phyloP scores from a whole-genome alignment of 2,113 vertebrate genomes.

The Scophthalmus maximus region DNA sequence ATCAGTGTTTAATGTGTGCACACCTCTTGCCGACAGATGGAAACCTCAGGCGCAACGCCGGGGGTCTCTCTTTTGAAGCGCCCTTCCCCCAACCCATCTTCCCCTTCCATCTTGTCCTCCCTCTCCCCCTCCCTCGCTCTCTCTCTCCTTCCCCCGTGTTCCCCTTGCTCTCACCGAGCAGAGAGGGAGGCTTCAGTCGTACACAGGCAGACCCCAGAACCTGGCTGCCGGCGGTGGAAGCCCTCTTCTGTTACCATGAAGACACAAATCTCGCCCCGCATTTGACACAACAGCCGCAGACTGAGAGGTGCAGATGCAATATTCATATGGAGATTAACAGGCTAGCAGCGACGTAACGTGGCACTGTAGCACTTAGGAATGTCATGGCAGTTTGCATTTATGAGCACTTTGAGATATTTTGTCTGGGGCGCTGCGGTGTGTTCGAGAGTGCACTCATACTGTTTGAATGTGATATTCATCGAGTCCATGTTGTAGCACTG shows the following conservation, averaged over 20 bases:
- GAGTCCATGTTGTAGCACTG: conserved; percentile 21
- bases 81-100: conserved; percentile 7
- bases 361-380: conserved; percentile 63
- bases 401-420: conserved; percentile 56
- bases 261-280: conserved; percentile 59
- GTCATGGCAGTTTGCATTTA: conserved; percentile 67
- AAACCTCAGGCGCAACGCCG: conserved; percentile 73
- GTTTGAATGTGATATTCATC: conserved; percentile 46
- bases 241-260: conserved; percentile 51
- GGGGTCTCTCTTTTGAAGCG: conserved; percentile 71
- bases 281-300: conserved; percentile 72
- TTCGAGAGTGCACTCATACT: conserved; percentile 32
- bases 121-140: background rate
- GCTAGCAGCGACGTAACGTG: conserved; percentile 64
- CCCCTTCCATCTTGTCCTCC: conserved; percentile 7
- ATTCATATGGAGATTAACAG: conserved; percentile 72
- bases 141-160: background rate
- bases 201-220: conserved; percentile 63
- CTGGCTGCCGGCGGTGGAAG: conserved; percentile 73
- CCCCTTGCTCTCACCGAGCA: conserved; percentile 57
- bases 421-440: conserved; percentile 33
- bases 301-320: conserved; percentile 62
- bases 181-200: conserved; percentile 67
- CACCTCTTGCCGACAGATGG: conserved; percentile 74
- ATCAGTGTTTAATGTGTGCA: conserved; percentile 51